These are phyloP conservation scores for Parambassis ranga DNA, from an alignment of 2,797 vertebrate species.

Conservation along the genomic window DNA sequence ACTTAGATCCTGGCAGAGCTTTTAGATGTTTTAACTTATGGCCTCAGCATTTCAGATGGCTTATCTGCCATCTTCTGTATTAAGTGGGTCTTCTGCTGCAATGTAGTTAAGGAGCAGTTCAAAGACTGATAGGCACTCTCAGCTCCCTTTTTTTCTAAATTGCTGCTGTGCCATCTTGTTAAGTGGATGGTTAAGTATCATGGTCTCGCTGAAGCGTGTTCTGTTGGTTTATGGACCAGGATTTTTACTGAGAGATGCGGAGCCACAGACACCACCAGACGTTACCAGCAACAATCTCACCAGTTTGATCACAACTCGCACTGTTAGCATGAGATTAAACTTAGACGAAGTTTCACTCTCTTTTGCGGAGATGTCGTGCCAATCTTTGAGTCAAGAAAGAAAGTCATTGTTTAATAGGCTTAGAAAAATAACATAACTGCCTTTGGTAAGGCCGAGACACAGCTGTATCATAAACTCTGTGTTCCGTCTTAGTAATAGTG, in stretches of 20 bases:
- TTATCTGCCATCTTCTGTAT: slow-evolving; percentile 57
- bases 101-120: slow-evolving; percentile 55
- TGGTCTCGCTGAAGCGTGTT: slow-evolving; percentile 38
- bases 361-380: neutral
- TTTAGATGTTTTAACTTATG: slow-evolving; percentile 19
- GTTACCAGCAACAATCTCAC: slow-evolving; percentile 31
- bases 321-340: neutral
- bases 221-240: slow-evolving; percentile 48
- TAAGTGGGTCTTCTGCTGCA: slow-evolving; percentile 55
- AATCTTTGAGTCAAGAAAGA: neutral
- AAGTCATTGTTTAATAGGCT: neutral
- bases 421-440: too few relatives aligned
- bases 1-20: neutral
- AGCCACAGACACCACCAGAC: slow-evolving; percentile 27
- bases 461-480: too few relatives aligned
- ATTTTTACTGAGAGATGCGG: slow-evolving; percentile 39
- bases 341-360: neutral
- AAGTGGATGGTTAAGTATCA: slow-evolving; percentile 66
- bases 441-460: too few relatives aligned
- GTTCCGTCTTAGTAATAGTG: too few relatives aligned
- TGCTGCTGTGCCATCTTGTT: slow-evolving; percentile 60
- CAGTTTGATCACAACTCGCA: slow-evolving; percentile 36
- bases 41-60: slow-evolving; percentile 30
- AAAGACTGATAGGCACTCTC: slow-evolving; percentile 57
- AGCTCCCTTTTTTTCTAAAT: slow-evolving; percentile 37